Base-by-base conservation (phyloP, 2,113 vertebrate genomes). In the Dromiciops gliroides region DNA sequence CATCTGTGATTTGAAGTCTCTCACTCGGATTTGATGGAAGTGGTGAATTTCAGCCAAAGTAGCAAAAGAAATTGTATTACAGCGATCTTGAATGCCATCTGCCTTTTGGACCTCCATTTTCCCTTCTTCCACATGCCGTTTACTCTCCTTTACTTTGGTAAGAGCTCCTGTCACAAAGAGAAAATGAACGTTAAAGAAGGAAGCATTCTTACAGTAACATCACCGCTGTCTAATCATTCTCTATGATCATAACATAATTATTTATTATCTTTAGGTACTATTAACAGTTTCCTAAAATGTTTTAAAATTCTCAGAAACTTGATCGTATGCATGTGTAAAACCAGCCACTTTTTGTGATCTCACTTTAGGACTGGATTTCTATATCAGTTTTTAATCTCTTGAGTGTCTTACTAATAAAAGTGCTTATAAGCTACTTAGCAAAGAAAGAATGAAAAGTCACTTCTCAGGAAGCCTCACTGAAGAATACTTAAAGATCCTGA, bases 51-150 rank as follows among this genome's bases (percentile, higher is more conserved):
- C 99, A 1, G 99, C 99, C 92, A 99, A 98, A 28, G 99, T 99
- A n/a, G 99, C 99, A 56, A 99, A 99, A 92, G 99, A 99, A 98
- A 99, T 99, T 98, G 99, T 99, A 99, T 99, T 99, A 98, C 99
- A 99, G 96, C 99, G 99, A 94, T 99, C 99, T 48, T 99, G 99
- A 98, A 99, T 99, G 96, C 99, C 99, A 0, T 99, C 99, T 0
- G 99, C 99, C 98, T 99, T 99, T 10, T 99, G 98, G n/a, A 97
- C 97, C 95, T 99, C 99, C 99, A 99, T 99, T 98, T 99, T 99
- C 47, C 99, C 99, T 96, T 99, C 99, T 98, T 99, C 99, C 95
- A 99, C 99, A 0, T 99, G 99, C 6, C 99, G 99, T 97, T 99
- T 99, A 98, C 99, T 99, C 95, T 99, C 99, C 97, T 99, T 99